Percentiles rank a stretch among this genome's conserved stretches.
Evolutionary conservation across 1,140 invertebrate species (phyloP).

Genomic region (Aphis craccivora): DNA sequence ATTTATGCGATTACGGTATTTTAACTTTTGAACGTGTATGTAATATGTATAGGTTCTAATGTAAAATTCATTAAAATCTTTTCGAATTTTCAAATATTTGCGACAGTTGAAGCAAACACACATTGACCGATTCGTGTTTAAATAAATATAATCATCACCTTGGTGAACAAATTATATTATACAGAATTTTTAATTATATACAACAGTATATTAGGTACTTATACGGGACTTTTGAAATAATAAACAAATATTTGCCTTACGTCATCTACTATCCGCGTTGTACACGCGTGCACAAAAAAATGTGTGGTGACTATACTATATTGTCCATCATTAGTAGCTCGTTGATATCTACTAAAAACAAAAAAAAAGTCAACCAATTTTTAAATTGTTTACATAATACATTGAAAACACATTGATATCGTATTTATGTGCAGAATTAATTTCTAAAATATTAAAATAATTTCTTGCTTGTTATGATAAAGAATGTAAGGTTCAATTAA

Average conservation of each 20-base stretch:
- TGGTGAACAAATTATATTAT: no score
- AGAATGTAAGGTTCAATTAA: no score
- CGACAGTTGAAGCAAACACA: no score
- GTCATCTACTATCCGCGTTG: neutral
- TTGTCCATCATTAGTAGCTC: neutral
- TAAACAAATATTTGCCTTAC: neutral
- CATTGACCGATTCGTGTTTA: neutral
- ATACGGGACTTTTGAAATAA: neutral
- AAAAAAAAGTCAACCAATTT: neutral
- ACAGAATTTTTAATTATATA: no score
- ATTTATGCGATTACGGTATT: neutral
- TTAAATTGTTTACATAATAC: neutral
- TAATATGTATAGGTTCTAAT: no score
- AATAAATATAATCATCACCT: neutral
- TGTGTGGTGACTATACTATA: neutral
- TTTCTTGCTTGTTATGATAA: neutral
- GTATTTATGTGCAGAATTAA: neutral
- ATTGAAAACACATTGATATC: neutral
- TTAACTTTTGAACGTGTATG: no score
- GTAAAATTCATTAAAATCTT: neutral
- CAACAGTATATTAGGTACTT: neutral
- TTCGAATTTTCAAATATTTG: neutral
- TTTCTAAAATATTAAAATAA: neutral
- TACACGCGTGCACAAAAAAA: neutral
- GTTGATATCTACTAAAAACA: neutral